phyloP scores from a whole-genome alignment of 2,797 vertebrate species.

The Eulemur albifrons region DNA sequence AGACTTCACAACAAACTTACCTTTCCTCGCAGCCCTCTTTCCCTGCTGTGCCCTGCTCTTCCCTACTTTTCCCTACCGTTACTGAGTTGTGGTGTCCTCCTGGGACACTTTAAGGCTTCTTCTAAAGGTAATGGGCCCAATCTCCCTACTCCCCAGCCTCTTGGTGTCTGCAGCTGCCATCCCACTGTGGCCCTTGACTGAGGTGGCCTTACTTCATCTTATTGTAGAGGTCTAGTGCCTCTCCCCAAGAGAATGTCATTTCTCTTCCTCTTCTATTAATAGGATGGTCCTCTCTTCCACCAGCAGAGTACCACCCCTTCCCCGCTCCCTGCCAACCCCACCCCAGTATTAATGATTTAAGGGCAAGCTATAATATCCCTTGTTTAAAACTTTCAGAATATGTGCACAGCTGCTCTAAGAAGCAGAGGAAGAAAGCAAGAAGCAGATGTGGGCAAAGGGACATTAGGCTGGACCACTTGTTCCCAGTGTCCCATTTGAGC shows the following conservation, averaged over 20 bases:
- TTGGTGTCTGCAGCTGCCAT: background rate
- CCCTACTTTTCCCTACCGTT: background rate
- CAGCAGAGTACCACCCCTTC: background rate
- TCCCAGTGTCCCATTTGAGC: background rate
- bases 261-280: background rate
- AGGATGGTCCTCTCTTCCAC: background rate
- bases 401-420: background rate
- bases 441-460: too few relatives aligned
- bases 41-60: background rate
- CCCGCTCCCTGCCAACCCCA: background rate
- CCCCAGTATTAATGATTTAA: background rate
- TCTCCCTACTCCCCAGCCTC: background rate
- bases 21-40: background rate
- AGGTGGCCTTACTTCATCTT: background rate
- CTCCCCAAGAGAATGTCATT: background rate
- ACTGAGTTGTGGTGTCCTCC: background rate
- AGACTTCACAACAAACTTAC: background rate
- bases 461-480: fast-evolving
- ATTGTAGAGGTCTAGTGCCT: background rate
- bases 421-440: background rate
- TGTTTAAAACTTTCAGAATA: background rate
- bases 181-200: background rate
- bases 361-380: background rate
- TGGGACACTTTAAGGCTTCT: background rate
- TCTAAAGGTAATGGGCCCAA: background rate